These are phyloP conservation scores for Gavia stellata DNA, from an alignment of 2,113 vertebrate genomes.

Conservation along the genomic window DNA sequence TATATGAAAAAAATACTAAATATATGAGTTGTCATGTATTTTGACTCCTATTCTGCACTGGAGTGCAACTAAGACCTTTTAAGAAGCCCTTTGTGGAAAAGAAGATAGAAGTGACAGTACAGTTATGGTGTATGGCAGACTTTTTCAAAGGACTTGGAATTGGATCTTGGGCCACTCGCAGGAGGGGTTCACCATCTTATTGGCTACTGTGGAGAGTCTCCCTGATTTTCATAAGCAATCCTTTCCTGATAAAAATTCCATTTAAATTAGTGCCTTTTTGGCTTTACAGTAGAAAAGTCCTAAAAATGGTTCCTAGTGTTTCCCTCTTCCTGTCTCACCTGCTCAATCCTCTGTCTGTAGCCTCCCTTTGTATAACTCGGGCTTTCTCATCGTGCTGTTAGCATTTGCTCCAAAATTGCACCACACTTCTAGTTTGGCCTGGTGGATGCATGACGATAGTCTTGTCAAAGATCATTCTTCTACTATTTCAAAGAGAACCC, in stretches of 20 bases:
- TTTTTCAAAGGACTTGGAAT: background rate
- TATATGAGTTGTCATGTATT: background rate
- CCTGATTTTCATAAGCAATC: background rate
- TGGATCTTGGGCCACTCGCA: fast-evolving
- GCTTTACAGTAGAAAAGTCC: background rate
- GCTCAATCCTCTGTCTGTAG: background rate
- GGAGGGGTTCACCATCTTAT: background rate
- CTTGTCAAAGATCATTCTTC: background rate
- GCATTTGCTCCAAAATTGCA: background rate
- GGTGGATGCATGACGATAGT: background rate
- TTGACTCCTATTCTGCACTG: background rate
- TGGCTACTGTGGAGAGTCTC: background rate
- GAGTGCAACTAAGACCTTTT: background rate
- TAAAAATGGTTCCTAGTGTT: background rate
- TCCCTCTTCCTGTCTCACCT: background rate
- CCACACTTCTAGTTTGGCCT: background rate
- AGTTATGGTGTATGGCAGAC: background rate
- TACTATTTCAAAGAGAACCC: background rate
- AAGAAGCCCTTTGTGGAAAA: background rate
- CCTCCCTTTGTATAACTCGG: background rate
- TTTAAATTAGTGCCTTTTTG: background rate
- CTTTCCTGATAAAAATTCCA: background rate
- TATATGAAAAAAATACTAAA: background rate
- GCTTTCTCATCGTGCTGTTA: background rate
- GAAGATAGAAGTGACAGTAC: background rate